Conservation (phyloP, 2,888 invertebrate genomes). For the Hyles lineata region DNA sequence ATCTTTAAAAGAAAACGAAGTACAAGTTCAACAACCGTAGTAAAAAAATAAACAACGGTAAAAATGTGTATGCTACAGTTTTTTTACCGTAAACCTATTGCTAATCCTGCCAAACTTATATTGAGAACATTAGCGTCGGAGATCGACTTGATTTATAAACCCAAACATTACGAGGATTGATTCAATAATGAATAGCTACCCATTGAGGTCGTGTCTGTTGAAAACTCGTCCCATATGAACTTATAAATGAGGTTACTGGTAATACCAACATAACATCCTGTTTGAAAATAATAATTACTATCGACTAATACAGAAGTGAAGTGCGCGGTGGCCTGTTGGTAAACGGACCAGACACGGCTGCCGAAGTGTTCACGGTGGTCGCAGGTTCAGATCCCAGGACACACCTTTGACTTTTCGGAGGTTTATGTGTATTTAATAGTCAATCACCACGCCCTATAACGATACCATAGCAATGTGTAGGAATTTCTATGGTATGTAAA, state of each 20-base stretch:
- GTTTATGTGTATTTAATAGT: no score
- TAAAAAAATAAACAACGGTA: slow-evolving; percentile 41
- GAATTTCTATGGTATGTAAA: no score
- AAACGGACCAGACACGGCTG: no score
- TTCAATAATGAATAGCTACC: neutral
- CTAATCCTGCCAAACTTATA: slow-evolving; percentile 18
- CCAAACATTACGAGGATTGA: slow-evolving; percentile 6
- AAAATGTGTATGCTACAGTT: slow-evolving; percentile 2
- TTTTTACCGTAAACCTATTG: slow-evolving; percentile 8
- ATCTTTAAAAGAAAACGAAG: slow-evolving; percentile 31
- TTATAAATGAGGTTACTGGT: neutral
- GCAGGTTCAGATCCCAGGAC: no score
- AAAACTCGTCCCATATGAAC: neutral
- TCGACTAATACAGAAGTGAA: neutral
- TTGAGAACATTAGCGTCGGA: neutral
- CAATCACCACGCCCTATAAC: no score
- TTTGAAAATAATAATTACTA: neutral
- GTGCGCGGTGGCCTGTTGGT: no score
- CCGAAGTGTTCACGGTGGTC: no score
- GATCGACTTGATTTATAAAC: slow-evolving; percentile 14
- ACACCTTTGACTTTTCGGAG: no score
- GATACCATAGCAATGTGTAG: no score
- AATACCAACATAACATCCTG: neutral
- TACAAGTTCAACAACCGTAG: slow-evolving; percentile 39
- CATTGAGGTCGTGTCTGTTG: slow-evolving; percentile 3